Percentiles rank a stretch among this genome's conserved stretches.
Evolutionary conservation across 2,888 invertebrate genomes (phyloP).

Genomic region (Brachyptera putata): DNA sequence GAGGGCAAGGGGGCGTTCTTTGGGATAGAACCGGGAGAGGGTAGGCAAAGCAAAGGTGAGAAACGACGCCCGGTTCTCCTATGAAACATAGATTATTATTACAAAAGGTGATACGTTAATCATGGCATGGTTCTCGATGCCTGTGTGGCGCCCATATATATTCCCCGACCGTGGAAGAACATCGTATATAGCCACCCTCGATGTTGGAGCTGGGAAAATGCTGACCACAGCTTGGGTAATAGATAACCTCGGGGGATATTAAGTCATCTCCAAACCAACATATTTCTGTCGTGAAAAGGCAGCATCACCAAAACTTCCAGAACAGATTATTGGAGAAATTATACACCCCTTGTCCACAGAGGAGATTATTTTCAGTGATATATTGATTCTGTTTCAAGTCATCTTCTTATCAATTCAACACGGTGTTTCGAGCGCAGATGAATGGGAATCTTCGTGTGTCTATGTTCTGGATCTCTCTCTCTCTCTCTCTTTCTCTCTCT

Average conservation of each 20-base stretch:
- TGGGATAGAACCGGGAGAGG: constrained; percentile 1
- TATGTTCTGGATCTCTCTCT: too few species aligned
- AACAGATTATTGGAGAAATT: too few species aligned
- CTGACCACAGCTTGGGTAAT: constrained; percentile 20
- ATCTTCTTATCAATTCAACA: too few species aligned
- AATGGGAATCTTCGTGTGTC: too few species aligned
- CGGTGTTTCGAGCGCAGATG: too few species aligned
- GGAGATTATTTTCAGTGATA: too few species aligned
- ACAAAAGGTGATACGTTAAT: constrained; percentile 24
- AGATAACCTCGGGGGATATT: too few species aligned
- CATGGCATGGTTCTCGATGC: not conserved
- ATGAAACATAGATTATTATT: constrained; percentile 20
- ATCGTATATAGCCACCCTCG: too few species aligned
- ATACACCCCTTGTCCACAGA: too few species aligned
- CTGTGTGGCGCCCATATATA: constrained; percentile 5
- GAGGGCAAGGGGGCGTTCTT: constrained; percentile 14
- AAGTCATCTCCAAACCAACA: not conserved
- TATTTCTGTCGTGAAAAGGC: not conserved
- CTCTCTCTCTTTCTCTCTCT: too few species aligned
- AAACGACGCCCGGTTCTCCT: constrained; percentile 4
- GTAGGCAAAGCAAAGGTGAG: constrained; percentile 21
- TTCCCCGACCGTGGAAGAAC: not conserved
- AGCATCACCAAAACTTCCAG: not conserved
- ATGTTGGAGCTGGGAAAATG: not conserved
- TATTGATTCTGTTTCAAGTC: too few species aligned